Conservation (phyloP, 2,113 vertebrate genomes). For the Passer domesticus region DNA sequence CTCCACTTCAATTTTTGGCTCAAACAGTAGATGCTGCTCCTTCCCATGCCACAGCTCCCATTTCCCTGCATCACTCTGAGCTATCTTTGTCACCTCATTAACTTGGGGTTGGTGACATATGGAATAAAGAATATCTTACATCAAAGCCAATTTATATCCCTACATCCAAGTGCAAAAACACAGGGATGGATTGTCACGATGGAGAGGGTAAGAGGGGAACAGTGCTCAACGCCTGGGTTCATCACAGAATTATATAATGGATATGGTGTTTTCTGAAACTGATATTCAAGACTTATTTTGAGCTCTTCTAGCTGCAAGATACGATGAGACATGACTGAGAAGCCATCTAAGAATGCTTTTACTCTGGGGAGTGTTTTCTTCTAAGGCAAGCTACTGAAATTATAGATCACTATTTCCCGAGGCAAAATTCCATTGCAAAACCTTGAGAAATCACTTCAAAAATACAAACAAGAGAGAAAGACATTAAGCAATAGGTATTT, state of each 20-base stretch:
- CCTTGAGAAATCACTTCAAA: constrained; percentile 51
- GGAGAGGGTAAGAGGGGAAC: not conserved
- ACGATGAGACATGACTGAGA: not conserved
- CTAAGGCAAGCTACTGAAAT: constrained; percentile 25
- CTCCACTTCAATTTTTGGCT: constrained; percentile 16
- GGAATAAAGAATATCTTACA: not conserved
- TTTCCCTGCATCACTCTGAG: not conserved
- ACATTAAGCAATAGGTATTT: constrained; percentile 39
- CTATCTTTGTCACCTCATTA: not conserved
- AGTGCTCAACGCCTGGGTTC: not conserved
- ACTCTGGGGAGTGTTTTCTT: constrained; percentile 5
- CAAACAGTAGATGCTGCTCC: not conserved
- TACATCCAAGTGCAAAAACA: not conserved
- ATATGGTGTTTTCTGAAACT: not conserved
- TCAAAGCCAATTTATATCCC: not conserved
- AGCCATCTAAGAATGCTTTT: not conserved
- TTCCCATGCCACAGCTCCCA: not conserved
- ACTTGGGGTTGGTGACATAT: not conserved
- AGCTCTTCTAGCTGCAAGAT: not conserved
- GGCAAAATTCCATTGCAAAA: constrained; percentile 54
- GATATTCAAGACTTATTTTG: not conserved
- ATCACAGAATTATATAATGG: not conserved
- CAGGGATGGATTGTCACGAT: not conserved
- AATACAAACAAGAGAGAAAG: constrained; percentile 12
- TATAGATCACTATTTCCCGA: not conserved